These are phyloP conservation scores for Platyscapa corneri DNA, from an alignment of 1,140 invertebrate species.

Conservation along the genomic window DNA sequence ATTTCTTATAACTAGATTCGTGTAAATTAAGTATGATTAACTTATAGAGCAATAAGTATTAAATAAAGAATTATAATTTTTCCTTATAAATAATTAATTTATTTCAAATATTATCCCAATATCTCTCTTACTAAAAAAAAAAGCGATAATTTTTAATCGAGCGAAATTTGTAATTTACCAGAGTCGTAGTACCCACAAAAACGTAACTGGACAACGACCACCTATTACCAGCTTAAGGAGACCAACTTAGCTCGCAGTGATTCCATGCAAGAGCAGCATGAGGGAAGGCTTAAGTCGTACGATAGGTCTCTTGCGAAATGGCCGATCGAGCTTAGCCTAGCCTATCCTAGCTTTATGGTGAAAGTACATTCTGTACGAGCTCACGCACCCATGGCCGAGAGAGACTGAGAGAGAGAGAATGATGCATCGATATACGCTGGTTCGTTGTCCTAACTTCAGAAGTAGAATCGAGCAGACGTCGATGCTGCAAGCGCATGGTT, in stretches of 20 bases:
- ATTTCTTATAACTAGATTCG: no score
- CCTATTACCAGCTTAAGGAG: background rate
- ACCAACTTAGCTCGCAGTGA: background rate
- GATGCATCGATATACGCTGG: slow-evolving; percentile 1
- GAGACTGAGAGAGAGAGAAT: background rate
- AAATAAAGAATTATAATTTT: no score
- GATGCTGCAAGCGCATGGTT: background rate
- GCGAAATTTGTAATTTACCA: background rate
- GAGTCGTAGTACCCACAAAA: background rate
- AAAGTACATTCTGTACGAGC: slow-evolving; percentile 49
- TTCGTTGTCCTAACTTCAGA: background rate
- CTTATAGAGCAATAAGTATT: no score
- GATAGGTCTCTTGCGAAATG: slow-evolving; percentile 16
- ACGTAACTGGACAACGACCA: background rate
- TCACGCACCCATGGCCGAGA: slow-evolving; percentile 29
- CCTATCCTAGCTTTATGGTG: slow-evolving; percentile 16
- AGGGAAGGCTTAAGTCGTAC: background rate
- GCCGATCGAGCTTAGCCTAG: slow-evolving; percentile 12
- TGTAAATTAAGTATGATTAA: no score
- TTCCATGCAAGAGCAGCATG: background rate
- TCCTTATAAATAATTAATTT: no score
- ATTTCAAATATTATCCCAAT: no score
- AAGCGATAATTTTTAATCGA: background rate
- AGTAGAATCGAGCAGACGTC: slow-evolving; percentile 2
- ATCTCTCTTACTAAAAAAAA: background rate